phyloP scores from a whole-genome alignment of 53 echinoderm and acorn worm species.

The Holothuria leucospilota region DNA sequence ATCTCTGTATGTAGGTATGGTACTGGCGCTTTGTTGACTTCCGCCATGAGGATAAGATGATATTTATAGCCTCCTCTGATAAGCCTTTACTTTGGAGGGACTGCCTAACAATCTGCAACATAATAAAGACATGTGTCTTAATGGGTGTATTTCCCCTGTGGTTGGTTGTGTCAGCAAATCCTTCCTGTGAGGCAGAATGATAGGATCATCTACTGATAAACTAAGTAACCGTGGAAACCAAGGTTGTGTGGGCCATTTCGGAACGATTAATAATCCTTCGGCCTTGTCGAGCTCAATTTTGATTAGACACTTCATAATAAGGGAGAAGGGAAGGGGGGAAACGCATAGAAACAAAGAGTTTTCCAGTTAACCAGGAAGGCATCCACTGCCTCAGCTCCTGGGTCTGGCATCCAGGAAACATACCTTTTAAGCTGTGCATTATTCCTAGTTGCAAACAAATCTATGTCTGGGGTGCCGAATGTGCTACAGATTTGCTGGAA shows the following conservation, averaged over 20 bases:
- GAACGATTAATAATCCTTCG: constrained; percentile 56
- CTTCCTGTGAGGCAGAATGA: constrained; percentile 5
- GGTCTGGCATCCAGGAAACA: constrained; percentile 69
- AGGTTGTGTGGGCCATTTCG: constrained; percentile 70
- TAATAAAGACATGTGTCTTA: constrained; percentile 11
- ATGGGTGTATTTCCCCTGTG: constrained; percentile 16
- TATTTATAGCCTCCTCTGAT: background rate
- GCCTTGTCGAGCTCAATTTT: constrained; percentile 58
- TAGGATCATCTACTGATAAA: constrained; percentile 39
- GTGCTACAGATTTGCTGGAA: constrained; percentile 25
- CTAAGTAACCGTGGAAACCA: constrained; percentile 28
- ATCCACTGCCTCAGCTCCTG: constrained; percentile 64
- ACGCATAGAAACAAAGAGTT: constrained; percentile 60
- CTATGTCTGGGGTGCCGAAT: constrained; percentile 52
- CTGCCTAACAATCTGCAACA: constrained; percentile 50
- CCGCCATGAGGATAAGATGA: constrained; percentile 52
- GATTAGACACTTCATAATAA: constrained; percentile 18
- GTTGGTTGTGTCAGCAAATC: background rate
- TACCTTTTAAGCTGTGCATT: constrained; percentile 63
- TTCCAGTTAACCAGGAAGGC: constrained; percentile 63
- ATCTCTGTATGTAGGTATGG: constrained; percentile 30
- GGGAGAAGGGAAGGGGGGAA: constrained; percentile 16
- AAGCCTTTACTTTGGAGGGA: constrained; percentile 32
- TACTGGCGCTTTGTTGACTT: constrained; percentile 49
- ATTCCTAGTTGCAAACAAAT: constrained; percentile 67